Base-by-base conservation (phyloP, 1,140 invertebrate species). In the Bicyclus anynana region DNA sequence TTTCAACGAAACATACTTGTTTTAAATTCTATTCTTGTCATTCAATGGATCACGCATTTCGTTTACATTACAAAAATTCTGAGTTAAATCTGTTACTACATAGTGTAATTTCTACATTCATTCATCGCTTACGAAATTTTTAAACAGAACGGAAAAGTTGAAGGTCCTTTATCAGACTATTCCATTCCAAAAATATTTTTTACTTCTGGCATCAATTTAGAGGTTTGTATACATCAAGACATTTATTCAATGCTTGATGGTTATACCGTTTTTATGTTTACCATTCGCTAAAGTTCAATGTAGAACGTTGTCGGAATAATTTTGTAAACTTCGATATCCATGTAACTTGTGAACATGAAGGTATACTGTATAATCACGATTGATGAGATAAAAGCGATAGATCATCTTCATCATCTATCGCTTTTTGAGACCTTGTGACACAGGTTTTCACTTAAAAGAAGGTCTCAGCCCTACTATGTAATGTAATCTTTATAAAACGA, bases 71-170 rank as follows among this genome's bases (percentile, higher is more conserved):
- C 13, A n/a, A 37, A 37, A 37, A 13, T 9, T n/a, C 0, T 5
- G 13, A 37, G 35, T 37, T n/a, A 13, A 37, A 37, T 37, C 12
- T 37, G 33, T 37, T 37, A 37, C 13, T 2, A 4, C 26, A 37
- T 14, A 40, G 37, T 18, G 6, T 10, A 17, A 40, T 17, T 0
- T 13, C 29, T 7, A 7, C 16, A 33, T 56, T 51, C 50, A 56
- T 52, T 56, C 52, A 38, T 56, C 38, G 48, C 23, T 62, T 53
- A 62, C 49, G 49, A 62, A 56, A 62, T 21, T 23, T 40, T 20
- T 21, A 44, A n/a, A 44, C 42, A 44, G 7, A 20, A 21, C 42
- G 5, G 42, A 44, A 44, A 21, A 44, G 37, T 40, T 23, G 42
- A 44, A 44, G 42, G 42, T 44, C 20, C 2, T n/a, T 44, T 44